Base-by-base conservation (phyloP, 2,888 invertebrate genomes). In the Malthinus flaveolus region DNA sequence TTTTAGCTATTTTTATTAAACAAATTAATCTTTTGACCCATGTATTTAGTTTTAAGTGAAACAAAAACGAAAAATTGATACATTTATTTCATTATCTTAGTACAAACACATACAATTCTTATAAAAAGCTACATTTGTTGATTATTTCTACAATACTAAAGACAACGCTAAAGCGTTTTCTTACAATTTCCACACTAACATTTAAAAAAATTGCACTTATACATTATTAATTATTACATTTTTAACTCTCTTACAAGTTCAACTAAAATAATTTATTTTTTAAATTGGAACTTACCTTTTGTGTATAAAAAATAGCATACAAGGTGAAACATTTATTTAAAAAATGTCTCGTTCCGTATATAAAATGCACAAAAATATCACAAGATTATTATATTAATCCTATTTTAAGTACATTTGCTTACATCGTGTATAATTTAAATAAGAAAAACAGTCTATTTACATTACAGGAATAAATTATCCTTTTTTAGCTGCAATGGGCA, bases 11-110 rank as follows among this genome's bases (percentile, higher is more conserved):
- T n/a, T n/a, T n/a, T n/a, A n/a, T n/a, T n/a, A n/a, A n/a, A n/a
- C n/a, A n/a, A n/a, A n/a, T n/a, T n/a, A n/a, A n/a, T n/a, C n/a
- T n/a, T n/a, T n/a, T n/a, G n/a, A n/a, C n/a, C n/a, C n/a, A n/a
- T n/a, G n/a, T n/a, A n/a, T n/a, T n/a, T n/a, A n/a, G n/a, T n/a
- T n/a, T n/a, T n/a, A n/a, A 5, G 23, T 23, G 23, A 23, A 23
- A 23, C 3, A 23, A 23, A 5, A 23, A 23, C 2, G 9, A 42
- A 64, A 62, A 60, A 59, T 55, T 57, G 62, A 49, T 62, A 60
- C 61, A 61, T 59, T 59, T 62, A 62, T 64, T 62, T 47, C 34
- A 45, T 59, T 58, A 57, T 32, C 32, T 61, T 64, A 61, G 39
- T 51, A 49, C 32, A 51, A 55, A 35, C 49, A 56, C 56, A 56